Conservation (phyloP, 2,888 invertebrate genomes). For the Spodoptera picta region DNA sequence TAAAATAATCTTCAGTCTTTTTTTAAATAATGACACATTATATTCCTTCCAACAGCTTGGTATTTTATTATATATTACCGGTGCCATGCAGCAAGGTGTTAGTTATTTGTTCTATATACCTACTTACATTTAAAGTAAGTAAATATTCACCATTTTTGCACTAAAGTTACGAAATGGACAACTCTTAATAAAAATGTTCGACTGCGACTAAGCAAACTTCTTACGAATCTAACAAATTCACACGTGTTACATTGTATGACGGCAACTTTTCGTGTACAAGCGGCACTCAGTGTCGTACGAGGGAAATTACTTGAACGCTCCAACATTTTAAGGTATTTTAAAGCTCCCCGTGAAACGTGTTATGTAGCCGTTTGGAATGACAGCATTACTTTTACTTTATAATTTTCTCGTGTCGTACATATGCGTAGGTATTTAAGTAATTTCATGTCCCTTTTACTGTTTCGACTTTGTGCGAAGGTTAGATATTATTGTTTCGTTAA, state of each 20-base stretch:
- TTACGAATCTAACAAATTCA: constrained; percentile 48
- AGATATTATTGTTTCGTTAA: constrained; percentile 43
- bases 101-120: too few relatives aligned
- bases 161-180: constrained; percentile 7
- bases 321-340: constrained; percentile 71
- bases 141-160: not conserved
- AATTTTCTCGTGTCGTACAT: constrained; percentile 55
- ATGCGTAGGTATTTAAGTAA: constrained; percentile 41
- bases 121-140: too few relatives aligned
- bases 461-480: constrained; percentile 34
- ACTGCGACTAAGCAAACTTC: constrained; percentile 24
- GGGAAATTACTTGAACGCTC: constrained; percentile 68
- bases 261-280: constrained; percentile 58
- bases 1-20: too few relatives aligned
- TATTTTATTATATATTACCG: too few relatives aligned
- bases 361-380: constrained; percentile 69
- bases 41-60: too few relatives aligned
- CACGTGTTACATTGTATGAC: constrained; percentile 56
- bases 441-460: constrained; percentile 44
- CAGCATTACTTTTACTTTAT: constrained; percentile 67
- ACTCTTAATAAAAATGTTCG: constrained; percentile 2
- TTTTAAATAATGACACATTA: too few relatives aligned
- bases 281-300: constrained; percentile 58
- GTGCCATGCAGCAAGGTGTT: too few relatives aligned
- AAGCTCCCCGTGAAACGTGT: constrained; percentile 67